These are phyloP conservation scores for Drosophila insularis DNA, from an alignment of 1,140 invertebrate species.

Conservation along the genomic window DNA sequence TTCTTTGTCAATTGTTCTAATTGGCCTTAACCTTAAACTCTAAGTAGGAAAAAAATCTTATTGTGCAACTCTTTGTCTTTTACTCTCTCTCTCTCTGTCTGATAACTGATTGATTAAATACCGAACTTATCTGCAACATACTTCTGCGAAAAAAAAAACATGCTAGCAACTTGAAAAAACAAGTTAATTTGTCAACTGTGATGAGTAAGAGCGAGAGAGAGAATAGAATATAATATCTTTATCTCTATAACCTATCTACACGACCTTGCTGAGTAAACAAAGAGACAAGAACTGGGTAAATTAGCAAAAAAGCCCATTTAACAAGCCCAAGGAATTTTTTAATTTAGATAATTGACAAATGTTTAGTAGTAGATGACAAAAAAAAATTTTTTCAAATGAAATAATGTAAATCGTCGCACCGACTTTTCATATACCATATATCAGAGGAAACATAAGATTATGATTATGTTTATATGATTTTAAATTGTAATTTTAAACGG, in stretches of 20 bases:
- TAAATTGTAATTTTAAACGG: too few species aligned
- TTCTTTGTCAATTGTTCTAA: too few species aligned
- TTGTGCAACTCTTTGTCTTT: not conserved
- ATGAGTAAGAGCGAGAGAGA: not conserved
- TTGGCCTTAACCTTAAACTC: not conserved
- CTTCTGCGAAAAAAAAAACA: conserved; percentile 8
- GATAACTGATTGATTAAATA: conserved; percentile 57
- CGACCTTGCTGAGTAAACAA: conserved; percentile 64
- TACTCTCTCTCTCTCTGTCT: not conserved
- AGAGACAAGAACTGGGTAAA: conserved; percentile 45
- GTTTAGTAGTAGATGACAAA: conserved; percentile 35
- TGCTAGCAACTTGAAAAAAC: conserved; percentile 45
- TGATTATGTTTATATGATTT: too few species aligned
- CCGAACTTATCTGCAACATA: conserved; percentile 49
- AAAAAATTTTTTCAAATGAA: conserved; percentile 10
- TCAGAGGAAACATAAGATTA: too few species aligned
- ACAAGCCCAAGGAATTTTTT: conserved; percentile 69
- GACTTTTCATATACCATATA: too few species aligned
- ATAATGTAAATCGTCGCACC: not conserved
- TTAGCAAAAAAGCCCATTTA: conserved; percentile 40
- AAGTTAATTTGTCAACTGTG: conserved; percentile 66
- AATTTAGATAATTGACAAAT: conserved; percentile 78
- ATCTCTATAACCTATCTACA: conserved; percentile 26
- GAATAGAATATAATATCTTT: conserved; percentile 37
- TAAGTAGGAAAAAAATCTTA: too few species aligned